phyloP scores from a whole-genome alignment of 2,797 vertebrate species.

The Sciurus carolinensis region DNA sequence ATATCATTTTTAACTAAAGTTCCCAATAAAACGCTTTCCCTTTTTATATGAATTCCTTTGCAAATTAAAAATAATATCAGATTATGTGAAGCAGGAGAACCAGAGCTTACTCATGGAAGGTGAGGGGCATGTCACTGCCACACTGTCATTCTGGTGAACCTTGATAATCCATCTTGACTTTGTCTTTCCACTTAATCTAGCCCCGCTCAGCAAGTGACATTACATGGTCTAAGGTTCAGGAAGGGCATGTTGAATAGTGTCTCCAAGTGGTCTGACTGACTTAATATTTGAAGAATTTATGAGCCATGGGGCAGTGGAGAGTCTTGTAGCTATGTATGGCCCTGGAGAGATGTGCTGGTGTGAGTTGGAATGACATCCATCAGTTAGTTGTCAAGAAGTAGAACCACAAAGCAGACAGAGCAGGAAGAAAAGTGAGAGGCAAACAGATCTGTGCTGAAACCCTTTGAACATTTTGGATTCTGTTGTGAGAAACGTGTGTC shows the following conservation, averaged over 20 bases:
- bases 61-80: constrained; percentile 84
- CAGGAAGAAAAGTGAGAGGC: constrained; percentile 70
- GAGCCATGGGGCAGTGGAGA: constrained; percentile 73
- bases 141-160: constrained; percentile 77
- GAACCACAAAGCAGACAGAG: constrained; percentile 64
- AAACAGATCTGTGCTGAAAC: constrained; percentile 47
- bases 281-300: constrained; percentile 76
- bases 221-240: constrained; percentile 76
- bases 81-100: constrained; percentile 83
- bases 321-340: constrained; percentile 36
- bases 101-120: constrained; percentile 85
- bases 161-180: constrained; percentile 67
- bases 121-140: constrained; percentile 76
- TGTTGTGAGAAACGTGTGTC: neutral
- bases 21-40: constrained; percentile 86
- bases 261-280: constrained; percentile 77
- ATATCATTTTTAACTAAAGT: constrained; percentile 88
- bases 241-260: constrained; percentile 71
- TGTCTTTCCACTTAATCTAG: constrained; percentile 75
- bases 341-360: neutral
- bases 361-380: constrained; percentile 69
- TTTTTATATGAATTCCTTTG: constrained; percentile 84
- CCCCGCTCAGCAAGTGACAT: constrained; percentile 82
- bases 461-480: neutral
- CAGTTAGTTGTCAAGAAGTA: constrained; percentile 81